Evolutionary conservation across 1,140 invertebrate species (phyloP).

Genomic region (Teleogryllus occipitalis): DNA sequence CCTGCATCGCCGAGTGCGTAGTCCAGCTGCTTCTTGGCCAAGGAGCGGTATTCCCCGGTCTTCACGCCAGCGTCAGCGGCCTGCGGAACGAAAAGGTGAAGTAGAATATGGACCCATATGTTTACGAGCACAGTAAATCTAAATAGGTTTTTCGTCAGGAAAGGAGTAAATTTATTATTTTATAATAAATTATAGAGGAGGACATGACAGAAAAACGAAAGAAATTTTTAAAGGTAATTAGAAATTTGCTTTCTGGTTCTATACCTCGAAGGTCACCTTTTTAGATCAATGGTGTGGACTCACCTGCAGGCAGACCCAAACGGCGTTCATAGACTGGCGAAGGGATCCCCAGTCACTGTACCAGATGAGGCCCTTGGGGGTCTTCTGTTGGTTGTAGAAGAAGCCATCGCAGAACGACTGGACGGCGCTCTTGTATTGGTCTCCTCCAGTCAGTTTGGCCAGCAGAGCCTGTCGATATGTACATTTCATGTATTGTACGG

Average conservation of each 20-base stretch:
- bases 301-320: slow-evolving; percentile 46
- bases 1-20: slow-evolving; percentile 39
- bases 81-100: neutral
- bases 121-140: too few relatives aligned
- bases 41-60: neutral
- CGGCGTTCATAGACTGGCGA: slow-evolving; percentile 47
- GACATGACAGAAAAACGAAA: too few relatives aligned
- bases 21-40: slow-evolving; percentile 33
- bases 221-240: too few relatives aligned
- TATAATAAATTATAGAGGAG: too few relatives aligned
- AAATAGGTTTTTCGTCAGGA: too few relatives aligned
- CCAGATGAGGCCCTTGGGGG: slow-evolving; percentile 47
- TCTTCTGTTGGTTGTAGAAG: slow-evolving; percentile 38
- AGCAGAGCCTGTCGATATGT: slow-evolving; percentile 8
- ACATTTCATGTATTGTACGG: too few relatives aligned
- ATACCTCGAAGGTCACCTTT: too few relatives aligned
- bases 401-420: slow-evolving; percentile 44
- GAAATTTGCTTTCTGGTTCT: too few relatives aligned
- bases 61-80: neutral
- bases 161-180: too few relatives aligned
- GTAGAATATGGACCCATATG: too few relatives aligned
- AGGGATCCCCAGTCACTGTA: slow-evolving; percentile 48
- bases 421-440: slow-evolving; percentile 24
- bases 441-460: slow-evolving; percentile 2
- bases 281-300: neutral